Evolutionary conservation across 2,888 invertebrate species (phyloP).

Genomic region (Operophtera brumata): DNA sequence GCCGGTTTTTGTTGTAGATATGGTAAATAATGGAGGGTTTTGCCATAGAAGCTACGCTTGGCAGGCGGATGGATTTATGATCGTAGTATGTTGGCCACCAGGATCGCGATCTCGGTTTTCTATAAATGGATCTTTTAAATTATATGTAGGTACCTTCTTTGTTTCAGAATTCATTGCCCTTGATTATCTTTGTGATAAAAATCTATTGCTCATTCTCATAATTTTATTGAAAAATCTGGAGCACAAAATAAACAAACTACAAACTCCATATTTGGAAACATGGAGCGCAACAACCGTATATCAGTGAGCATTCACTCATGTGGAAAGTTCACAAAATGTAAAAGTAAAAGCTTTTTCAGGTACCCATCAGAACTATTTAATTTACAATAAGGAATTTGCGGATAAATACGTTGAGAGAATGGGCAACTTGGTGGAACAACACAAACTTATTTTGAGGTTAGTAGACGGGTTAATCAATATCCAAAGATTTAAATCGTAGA

Average conservation of each 20-base stretch:
- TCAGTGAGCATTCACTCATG: constrained; percentile 17
- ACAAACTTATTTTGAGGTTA: constrained; percentile 60
- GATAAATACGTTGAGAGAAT: constrained; percentile 49
- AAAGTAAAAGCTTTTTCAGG: constrained; percentile 42
- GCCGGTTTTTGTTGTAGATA: too few species aligned
- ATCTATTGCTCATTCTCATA: not conserved
- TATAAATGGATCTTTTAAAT: too few species aligned
- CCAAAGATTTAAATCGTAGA: too few species aligned
- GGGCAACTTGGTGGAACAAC: constrained; percentile 59
- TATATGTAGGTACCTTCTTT: too few species aligned
- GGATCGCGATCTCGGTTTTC: too few species aligned
- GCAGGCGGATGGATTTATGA: too few species aligned
- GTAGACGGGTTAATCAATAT: constrained; percentile 8
- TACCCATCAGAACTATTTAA: constrained; percentile 36
- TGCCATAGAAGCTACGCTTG: too few species aligned
- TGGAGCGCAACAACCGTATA: constrained; percentile 8
- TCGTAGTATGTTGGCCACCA: too few species aligned
- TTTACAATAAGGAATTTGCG: constrained; percentile 45
- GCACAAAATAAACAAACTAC: not conserved
- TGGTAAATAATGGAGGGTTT: too few species aligned
- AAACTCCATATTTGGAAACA: not conserved
- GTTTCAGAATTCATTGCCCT: too few species aligned
- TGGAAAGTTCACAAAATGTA: constrained; percentile 15
- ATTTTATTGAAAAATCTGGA: not conserved
- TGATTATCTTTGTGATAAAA: too few species aligned